phyloP scores from a whole-genome alignment of 2,797 vertebrate species.

The Phyllotis vaccarum region DNA sequence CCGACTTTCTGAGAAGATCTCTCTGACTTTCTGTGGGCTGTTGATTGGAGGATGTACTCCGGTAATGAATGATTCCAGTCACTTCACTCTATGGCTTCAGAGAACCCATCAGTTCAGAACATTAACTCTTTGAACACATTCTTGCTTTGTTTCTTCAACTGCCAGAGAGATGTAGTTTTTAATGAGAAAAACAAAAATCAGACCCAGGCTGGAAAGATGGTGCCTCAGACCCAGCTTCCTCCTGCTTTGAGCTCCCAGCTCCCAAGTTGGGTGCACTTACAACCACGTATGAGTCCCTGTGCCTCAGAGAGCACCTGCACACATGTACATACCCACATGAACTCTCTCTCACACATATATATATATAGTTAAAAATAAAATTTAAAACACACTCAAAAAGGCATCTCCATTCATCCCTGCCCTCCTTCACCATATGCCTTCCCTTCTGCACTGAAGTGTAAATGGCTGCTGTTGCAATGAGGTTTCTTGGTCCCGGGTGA shows the following conservation, averaged over 20 bases:
- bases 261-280: not conserved
- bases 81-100: slow-evolving; percentile 56
- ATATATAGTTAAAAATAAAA: not conserved
- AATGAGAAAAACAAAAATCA: not conserved
- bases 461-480: no score
- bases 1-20: slow-evolving; percentile 4
- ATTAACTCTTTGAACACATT: slow-evolving; percentile 48
- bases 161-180: slow-evolving; percentile 2
- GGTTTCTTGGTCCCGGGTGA: no score
- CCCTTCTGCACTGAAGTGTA: not conserved
- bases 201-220: not conserved
- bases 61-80: slow-evolving; percentile 1
- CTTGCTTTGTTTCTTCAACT: slow-evolving; percentile 34
- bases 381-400: not conserved
- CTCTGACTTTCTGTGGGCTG: not conserved
- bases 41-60: slow-evolving; percentile 20
- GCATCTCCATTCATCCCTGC: not conserved
- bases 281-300: no score
- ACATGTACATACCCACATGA: not conserved
- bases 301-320: not conserved
- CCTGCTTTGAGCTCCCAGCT: not conserved
- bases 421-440: slow-evolving; percentile 29
- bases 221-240: not conserved
- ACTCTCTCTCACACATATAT: not conserved
- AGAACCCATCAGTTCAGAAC: slow-evolving; percentile 41